Evolutionary conservation across 2,888 invertebrate species (phyloP), one percentile per base, ranked within the genome.

Genomic region (Arge pagana): DNA sequence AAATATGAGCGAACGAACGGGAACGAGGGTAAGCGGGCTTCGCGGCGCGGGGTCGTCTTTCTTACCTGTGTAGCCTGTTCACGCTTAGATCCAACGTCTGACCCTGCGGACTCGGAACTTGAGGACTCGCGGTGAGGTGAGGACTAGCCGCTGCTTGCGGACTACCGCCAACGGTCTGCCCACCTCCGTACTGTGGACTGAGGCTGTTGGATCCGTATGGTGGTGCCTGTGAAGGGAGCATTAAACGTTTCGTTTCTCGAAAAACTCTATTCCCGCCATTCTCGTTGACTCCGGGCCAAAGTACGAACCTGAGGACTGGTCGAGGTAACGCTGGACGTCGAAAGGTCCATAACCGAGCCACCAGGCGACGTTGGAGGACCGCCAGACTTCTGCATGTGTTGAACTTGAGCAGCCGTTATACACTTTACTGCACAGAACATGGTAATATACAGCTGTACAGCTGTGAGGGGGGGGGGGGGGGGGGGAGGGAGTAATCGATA

Each of bases 91-190:
- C 92, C 77, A 92, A 83, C 67, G 92, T 92, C 78, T 93, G 92
- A 67, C 92, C 92, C 81, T 92, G 92, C 58, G 92, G 92, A 81
- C 91, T 92, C 71, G 92, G 91, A 79, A 91, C 91, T 82, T 91
- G 90, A 61, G 91, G 91, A 80, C 91, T 91, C 71, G 90, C 88
- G 62, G 90, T 86, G 65, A 88, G 84, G 73, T 87, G 87, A 60
- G 92, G 92, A 78, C 90, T 91, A 60, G 90, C 88, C 63, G 90
- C 90, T 54, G 90, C 90, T 77, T 89, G 90, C 61, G 91, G 91
- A 77, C 90, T 90, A 66, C 89, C 88, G 59, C 86, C 84, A 53
- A 86, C 85, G 60, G 87, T 83, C 71, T 85, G 85, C 64, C 84
- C 85, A 66, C 82, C 80, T 60, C 85, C 86, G 77, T 88, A 88